Base-by-base conservation (phyloP, 2,113 vertebrate species). In the Barbus barbus region DNA sequence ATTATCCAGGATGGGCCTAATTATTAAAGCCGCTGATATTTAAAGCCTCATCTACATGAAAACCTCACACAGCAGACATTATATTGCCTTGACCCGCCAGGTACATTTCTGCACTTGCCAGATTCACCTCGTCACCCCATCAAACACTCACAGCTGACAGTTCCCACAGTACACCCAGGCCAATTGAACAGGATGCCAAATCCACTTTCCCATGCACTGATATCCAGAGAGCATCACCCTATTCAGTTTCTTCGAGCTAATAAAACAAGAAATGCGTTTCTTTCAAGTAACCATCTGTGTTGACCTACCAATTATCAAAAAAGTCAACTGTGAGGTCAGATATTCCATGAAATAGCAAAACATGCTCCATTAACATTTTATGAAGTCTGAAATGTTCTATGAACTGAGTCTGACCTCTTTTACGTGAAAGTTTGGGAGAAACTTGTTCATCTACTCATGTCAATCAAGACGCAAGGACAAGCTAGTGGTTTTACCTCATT, bases 101-200 rank as follows among this genome's bases (percentile, higher is more conserved):
- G 78, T 73, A 58, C 83, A 78, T 76, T 82, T 73, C 53, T 78
- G 65, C 28, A 18, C 65, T 74, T 82, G 85, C 63, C 44, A 53
- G 5, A 65, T 36, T 24, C 56, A 53, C 31, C 82, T 12, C 2
- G 3, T 24, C 60, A 75, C n/a, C 7, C 67, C 53, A 58, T 24
- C 73, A 31, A 84, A 75, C 46, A 44, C 31, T 12, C 13, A 60
- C 51, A 79, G 48, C 74, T 79, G 83, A 87, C 78, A 84, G 65
- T 79, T 87, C 80, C 67, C 84, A 87, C 18, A 46, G 51, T 41
- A 58, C 84, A 80, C 81, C 76, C 78, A 56, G 20, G n/a, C 20
- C 26, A 60, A 63, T 28, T 78, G 14, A 46, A 85, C n/a, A 48
- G 56, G 63, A 82, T 46, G 61, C 65, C 9, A 41, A 9, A 53